Base-by-base conservation (phyloP, 2,113 vertebrate genomes). In the Cebus imitator region DNA sequence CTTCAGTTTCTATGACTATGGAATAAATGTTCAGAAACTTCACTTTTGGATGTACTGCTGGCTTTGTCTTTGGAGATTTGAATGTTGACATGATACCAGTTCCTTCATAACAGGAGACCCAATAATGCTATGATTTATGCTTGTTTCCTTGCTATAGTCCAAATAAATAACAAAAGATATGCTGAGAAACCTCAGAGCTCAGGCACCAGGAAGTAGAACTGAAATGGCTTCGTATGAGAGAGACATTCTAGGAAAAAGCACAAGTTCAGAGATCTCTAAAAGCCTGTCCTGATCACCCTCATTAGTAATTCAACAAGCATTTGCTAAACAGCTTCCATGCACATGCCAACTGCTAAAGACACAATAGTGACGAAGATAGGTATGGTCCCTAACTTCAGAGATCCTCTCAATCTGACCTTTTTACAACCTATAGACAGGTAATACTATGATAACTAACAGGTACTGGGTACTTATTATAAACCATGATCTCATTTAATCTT, bases 1-100 rank as follows among this genome's bases (percentile, higher is more conserved):
- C 97, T 97, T 98, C 94, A 72, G 92, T 98, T 98, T 98, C 98
- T 98, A 97, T 97, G 90, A 97, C 95, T 97, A 96, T 98, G 97
- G 94, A 98, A 98, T 98, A 98, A 98, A 98, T 96, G 96, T 97
- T 98, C 96, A 94, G 96, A 98, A 98, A 98, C 96, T 93, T 97
- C 50, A 80, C 57, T 92, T 72, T 72, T 8, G 1, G 7, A 35
- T 79, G 80, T 89, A 43, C 58, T 92, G 43, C 55, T 87, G 94
- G 68, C 73, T 80, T 95, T 91, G 50, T 96, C 94, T 96, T 80
- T 91, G 96, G 95, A 61, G 32, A 93, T 52, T 73, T 48, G n/a
- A 45, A 82, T 12, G 48, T 2, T 87, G 57, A 35, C 0, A 1
- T 43, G 58, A 27, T 21, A 78, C 58, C 72, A 90, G 80, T 5